Evolutionary conservation across 2,888 invertebrate species (phyloP).

Genomic region (Ommatoiulus sabulosus): DNA sequence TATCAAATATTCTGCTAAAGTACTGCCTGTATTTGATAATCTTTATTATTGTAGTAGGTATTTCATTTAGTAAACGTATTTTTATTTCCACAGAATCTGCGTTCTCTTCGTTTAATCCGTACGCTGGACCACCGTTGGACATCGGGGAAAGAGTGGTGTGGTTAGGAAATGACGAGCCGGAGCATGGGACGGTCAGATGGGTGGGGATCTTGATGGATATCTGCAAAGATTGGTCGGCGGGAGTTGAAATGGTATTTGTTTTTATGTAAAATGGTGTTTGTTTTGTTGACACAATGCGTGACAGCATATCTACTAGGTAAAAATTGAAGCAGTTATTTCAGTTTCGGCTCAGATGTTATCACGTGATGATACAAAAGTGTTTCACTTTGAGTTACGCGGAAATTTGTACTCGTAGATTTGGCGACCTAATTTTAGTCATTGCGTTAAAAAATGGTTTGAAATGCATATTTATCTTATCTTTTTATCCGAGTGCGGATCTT

Average conservation of each 20-base stretch:
- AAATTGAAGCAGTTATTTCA: too few species aligned
- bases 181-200: constrained; percentile 71
- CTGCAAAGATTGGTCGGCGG: constrained; percentile 69
- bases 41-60: too few species aligned
- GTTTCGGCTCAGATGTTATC: too few species aligned
- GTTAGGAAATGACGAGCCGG: constrained; percentile 70
- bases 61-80: too few species aligned
- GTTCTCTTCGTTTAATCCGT: constrained; percentile 22
- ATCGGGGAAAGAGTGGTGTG: constrained; percentile 71
- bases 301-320: too few species aligned
- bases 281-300: too few species aligned
- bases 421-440: neutral
- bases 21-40: too few species aligned
- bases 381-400: too few species aligned
- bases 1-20: too few species aligned
- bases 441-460: constrained; percentile 55
- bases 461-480: constrained; percentile 57
- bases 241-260: constrained; percentile 72
- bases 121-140: constrained; percentile 62
- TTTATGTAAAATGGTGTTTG: neutral
- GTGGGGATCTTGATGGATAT: constrained; percentile 70
- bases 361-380: too few species aligned
- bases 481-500: too few species aligned
- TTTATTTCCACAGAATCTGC: neutral
- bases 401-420: too few species aligned